Evolutionary conservation across 2,888 invertebrate species (phyloP), one percentile per base, ranked within the genome.

Genomic region (Sinodicranocentrus sp.): DNA sequence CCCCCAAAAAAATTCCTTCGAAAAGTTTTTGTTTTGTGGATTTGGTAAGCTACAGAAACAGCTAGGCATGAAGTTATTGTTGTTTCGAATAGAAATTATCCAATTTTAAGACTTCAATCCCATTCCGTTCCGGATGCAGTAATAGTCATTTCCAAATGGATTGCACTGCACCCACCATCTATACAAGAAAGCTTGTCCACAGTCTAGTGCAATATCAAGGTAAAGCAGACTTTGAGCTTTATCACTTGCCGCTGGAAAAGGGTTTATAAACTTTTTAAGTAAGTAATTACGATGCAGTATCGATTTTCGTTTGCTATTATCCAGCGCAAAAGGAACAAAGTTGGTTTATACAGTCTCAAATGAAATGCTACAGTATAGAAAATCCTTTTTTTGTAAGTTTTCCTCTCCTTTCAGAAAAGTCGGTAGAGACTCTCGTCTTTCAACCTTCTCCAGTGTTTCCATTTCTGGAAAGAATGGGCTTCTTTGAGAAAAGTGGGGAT

Each of bases 281-380:
- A 78, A 70, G 78, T 54, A 78, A 78, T 78, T 70, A 78, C 70
- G 61, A 78, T 78, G 78, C 78, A 63, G 63, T 78, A 78, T 78
- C 70, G 78, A 78, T 78, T 78, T 70, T 68, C 44, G 3, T 48
- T 5, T 48, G 48, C n/a, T 48, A 25, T 57, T 21, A 57, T 19
- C 57, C 13, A 5, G 15, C 33, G 10, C 33, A 33, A 33, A 33
- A 10, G 33, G 10, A 6, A 33, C 33, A 33, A 33, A 33, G n/a
- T n/a, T n/a, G n/a, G n/a, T n/a, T n/a, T n/a, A n/a, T n/a, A n/a
- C n/a, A n/a, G n/a, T n/a, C n/a, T n/a, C n/a, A n/a, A n/a, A n/a
- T n/a, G n/a, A n/a, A 33, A 10, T 33, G 33, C 33, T 33, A 33
- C 33, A 33, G 33, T 33, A 48, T n/a, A 48, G 2, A 6, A 15